Conservation (phyloP, 2,888 invertebrate genomes). For the Drosophila mimetica region DNA sequence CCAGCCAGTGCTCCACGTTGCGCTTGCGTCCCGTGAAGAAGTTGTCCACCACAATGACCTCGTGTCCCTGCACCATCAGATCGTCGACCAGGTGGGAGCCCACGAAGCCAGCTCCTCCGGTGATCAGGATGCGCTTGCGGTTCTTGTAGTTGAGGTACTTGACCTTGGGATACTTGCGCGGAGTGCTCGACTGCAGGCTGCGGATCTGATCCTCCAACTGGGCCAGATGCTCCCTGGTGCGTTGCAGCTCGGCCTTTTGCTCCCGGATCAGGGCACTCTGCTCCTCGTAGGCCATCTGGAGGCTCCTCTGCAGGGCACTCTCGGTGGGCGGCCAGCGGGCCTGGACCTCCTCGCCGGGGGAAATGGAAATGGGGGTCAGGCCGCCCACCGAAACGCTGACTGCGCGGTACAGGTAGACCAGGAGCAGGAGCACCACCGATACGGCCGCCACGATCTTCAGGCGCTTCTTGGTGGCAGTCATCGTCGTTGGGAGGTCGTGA, state of each 20-base stretch:
- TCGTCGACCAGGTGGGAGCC: slow-evolving; percentile 98
- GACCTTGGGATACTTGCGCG: slow-evolving; percentile 95
- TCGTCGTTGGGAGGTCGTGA: slow-evolving; percentile 40
- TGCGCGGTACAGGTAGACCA: slow-evolving; percentile 73
- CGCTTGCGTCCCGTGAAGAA: slow-evolving; percentile 98
- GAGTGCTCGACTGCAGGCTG: slow-evolving; percentile 89
- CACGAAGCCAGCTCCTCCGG: slow-evolving; percentile 99
- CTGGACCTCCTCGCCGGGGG: slow-evolving; percentile 49
- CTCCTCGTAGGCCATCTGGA: slow-evolving; percentile 61
- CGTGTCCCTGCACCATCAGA: slow-evolving; percentile 97
- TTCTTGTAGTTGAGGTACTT: slow-evolving; percentile 96
- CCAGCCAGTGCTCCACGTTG: slow-evolving; percentile 99
- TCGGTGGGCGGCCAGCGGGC: slow-evolving; percentile 64
- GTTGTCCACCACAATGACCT: slow-evolving; percentile 98
- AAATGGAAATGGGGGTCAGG: background rate
- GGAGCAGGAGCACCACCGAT: slow-evolving; percentile 55
- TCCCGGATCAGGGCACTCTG: slow-evolving; percentile 66
- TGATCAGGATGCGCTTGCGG: slow-evolving; percentile 96
- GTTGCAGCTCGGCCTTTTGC: slow-evolving; percentile 85
- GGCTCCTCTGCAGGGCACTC: slow-evolving; percentile 51
- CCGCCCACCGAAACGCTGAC: slow-evolving; percentile 35
- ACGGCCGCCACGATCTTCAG: slow-evolving; percentile 53
- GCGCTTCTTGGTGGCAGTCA: slow-evolving; percentile 68
- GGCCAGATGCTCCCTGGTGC: slow-evolving; percentile 88
- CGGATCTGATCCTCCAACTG: slow-evolving; percentile 90